phyloP scores from a whole-genome alignment of 1,140 invertebrate species.

The Antheraea pernyi region DNA sequence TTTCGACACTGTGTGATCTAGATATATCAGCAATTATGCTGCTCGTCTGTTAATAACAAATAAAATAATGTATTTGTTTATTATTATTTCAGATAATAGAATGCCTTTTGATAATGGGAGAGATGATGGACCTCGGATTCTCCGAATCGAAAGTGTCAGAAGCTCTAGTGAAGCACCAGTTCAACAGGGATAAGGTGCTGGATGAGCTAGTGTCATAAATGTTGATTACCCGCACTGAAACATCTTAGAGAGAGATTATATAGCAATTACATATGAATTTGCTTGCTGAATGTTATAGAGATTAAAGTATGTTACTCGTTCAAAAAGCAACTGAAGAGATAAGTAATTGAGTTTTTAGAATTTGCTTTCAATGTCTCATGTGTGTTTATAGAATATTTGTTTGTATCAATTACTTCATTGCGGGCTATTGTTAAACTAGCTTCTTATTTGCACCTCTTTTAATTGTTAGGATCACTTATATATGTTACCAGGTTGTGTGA shows the following conservation, averaged over 20 bases:
- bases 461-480: too few relatives aligned
- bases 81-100: conserved; percentile 83
- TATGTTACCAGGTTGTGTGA: too few relatives aligned
- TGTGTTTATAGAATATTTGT: not conserved
- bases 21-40: too few relatives aligned
- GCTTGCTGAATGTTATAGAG: not conserved
- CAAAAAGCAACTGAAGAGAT: not conserved
- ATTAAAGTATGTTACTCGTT: not conserved
- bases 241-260: not conserved
- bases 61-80: not conserved
- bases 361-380: not conserved
- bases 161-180: conserved; percentile 87
- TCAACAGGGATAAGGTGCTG: conserved; percentile 92
- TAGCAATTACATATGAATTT: not conserved
- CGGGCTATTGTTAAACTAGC: too few relatives aligned
- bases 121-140: conserved; percentile 91
- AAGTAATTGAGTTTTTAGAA: not conserved
- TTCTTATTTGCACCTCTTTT: not conserved
- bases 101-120: conserved; percentile 83
- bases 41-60: too few relatives aligned
- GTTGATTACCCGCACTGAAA: not conserved
- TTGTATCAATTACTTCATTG: not conserved
- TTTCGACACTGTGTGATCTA: too few relatives aligned
- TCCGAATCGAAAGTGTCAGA: conserved; percentile 86
- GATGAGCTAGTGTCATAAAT: conserved; percentile 89